Evolutionary conservation across 2,113 vertebrate species (phyloP), one percentile per base, ranked within the genome.

Genomic region (Indicator maculatus): DNA sequence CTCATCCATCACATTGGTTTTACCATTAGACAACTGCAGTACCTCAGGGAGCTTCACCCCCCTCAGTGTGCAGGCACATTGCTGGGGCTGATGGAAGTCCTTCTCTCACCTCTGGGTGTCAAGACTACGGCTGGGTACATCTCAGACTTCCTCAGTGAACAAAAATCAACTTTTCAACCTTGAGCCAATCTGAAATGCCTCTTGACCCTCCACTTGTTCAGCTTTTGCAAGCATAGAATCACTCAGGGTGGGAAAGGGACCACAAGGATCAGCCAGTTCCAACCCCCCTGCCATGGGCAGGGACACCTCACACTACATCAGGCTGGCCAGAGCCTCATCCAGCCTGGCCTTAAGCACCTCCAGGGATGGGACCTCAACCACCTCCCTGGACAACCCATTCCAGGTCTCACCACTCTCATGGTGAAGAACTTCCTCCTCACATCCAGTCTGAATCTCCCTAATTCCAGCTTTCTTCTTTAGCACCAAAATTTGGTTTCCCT

Each of bases 21-120:
- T 73, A 28, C 16, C 26, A 26, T n/a, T 8, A 33, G 28, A 23
- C 14, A 74, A 38, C 24, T 33, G 45, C 53, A 55, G n/a, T 13
- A 38, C 63, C 36, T 31, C 15, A 21, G 11, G 12, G 24, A 87
- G 31, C 23, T 75, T 61, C 33, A 63, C 3, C 26, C 41, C 31
- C n/a, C 9, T 16, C 15, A 9, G 17, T 14, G 58, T 24, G 41
- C 39, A 66, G 28, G 21, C 13, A 23, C 70, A 23, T 21, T 1
- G 1, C 52, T 78, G 73, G 24, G 36, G 41, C 44, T 50, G 24
- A 18, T 1, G 16, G 15, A 52, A 59, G 4, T 27, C 23, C 19
- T 88, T 39, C 72, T 24, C 28, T 16, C 0, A 0, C 0, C 45
- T 39, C 47, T n/a, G 73, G 12, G 15, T 3, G 23, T 9, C 39